Percentiles rank a stretch among this genome's conserved stretches.
Evolutionary conservation across 2,888 invertebrate species (phyloP).

Genomic region (Petrolisthes manimaculis): DNA sequence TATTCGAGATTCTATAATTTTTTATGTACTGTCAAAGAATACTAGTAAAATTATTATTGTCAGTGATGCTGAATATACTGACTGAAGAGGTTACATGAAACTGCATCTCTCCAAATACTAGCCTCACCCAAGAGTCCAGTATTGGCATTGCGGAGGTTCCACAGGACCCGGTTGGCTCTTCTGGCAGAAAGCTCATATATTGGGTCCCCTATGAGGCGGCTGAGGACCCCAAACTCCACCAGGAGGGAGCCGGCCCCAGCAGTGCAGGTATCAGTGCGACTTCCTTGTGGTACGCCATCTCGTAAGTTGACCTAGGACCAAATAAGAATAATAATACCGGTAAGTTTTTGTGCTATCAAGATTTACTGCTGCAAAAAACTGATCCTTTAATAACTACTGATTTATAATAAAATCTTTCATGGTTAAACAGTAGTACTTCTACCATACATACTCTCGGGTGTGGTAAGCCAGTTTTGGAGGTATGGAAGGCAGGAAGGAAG

Average conservation of each 20-base stretch:
- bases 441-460: constrained; percentile 69
- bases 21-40: too few relatives aligned
- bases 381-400: too few relatives aligned
- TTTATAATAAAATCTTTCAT: too few relatives aligned
- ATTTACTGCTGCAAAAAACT: too few relatives aligned
- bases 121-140: constrained; percentile 78
- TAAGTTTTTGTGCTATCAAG: background rate
- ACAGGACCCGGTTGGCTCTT: constrained; percentile 73
- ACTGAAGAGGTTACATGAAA: too few relatives aligned
- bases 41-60: too few relatives aligned
- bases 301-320: constrained; percentile 71
- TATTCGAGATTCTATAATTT: too few relatives aligned
- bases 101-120: background rate
- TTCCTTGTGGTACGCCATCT: constrained; percentile 72
- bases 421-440: background rate
- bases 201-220: constrained; percentile 74
- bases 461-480: constrained; percentile 75
- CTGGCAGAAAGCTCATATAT: constrained; percentile 75
- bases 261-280: constrained; percentile 76
- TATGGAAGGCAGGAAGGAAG: constrained; percentile 76
- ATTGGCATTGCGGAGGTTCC: constrained; percentile 73
- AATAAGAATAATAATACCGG: too few relatives aligned
- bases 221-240: constrained; percentile 76
- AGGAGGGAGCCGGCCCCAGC: constrained; percentile 77
- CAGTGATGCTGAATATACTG: too few relatives aligned